A percentile compares a stretch with the other conserved stretches of the same genome.
Conservation (phyloP, 1,140 invertebrate genomes). For the Trypoxylus dichotomus region DNA sequence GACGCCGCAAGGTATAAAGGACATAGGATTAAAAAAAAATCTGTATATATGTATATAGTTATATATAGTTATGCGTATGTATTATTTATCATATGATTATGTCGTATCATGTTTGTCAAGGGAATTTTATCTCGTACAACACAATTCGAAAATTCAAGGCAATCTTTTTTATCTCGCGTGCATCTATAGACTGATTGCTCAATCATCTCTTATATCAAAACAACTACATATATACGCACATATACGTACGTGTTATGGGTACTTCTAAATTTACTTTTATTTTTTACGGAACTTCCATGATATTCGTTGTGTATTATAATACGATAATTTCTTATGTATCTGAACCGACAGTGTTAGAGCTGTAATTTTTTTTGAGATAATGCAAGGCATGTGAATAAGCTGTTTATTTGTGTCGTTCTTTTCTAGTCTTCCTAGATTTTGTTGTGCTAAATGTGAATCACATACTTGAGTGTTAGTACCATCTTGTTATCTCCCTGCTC, state of each 20-base stretch:
- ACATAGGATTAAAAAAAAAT: too few relatives aligned
- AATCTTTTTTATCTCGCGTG: background rate
- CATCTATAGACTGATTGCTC: slow-evolving; percentile 1
- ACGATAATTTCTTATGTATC: background rate
- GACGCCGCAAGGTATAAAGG: too few relatives aligned
- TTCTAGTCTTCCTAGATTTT: too few relatives aligned
- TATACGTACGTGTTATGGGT: background rate
- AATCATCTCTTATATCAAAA: background rate
- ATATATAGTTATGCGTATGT: background rate
- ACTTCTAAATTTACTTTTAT: background rate
- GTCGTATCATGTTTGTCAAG: background rate
- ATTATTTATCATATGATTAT: background rate
- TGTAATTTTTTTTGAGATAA: background rate
- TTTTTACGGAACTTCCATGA: background rate
- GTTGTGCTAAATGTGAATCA: too few relatives aligned
- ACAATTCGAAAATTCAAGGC: background rate
- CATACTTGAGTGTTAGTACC: too few relatives aligned
- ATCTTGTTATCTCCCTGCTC: too few relatives aligned
- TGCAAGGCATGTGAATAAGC: too few relatives aligned
- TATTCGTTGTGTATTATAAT: background rate
- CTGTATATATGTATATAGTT: too few relatives aligned
- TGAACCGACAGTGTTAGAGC: background rate
- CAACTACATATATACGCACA: background rate
- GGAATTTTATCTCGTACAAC: background rate
- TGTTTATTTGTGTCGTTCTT: too few relatives aligned